A percentile compares a stretch with the other conserved stretches of the same genome.
phyloP scores from a whole-genome alignment of 2,113 vertebrate species.

The Oryzias woworae region DNA sequence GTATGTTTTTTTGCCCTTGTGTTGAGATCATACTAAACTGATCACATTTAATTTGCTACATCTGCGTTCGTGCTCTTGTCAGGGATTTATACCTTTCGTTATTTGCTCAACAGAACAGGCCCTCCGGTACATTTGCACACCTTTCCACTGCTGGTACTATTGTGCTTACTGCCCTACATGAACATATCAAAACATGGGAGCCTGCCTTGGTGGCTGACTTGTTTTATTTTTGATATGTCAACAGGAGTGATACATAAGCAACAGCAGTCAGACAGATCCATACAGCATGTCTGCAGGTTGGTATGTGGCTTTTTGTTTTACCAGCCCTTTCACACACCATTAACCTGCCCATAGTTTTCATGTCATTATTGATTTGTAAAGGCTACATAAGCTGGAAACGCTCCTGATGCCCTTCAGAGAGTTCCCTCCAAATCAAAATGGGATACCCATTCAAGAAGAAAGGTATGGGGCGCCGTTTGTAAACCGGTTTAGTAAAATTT shows the following conservation, averaged over 20 bases:
- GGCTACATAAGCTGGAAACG: slow-evolving; percentile 54
- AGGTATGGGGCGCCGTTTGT: no score
- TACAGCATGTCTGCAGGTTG: slow-evolving; percentile 57
- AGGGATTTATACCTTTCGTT: neutral
- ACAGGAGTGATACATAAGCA: slow-evolving; percentile 35
- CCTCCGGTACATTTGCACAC: slow-evolving; percentile 24
- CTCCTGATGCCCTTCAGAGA: slow-evolving; percentile 62
- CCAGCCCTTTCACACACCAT: slow-evolving; percentile 68
- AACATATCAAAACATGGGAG: slow-evolving; percentile 49
- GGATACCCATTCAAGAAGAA: slow-evolving; percentile 34
- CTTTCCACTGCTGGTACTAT: slow-evolving; percentile 29
- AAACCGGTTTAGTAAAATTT: no score
- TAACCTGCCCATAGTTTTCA: slow-evolving; percentile 61
- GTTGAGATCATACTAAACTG: no score
- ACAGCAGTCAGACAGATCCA: slow-evolving; percentile 59
- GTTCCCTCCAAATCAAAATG: slow-evolving; percentile 59
- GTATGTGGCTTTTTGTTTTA: slow-evolving; percentile 62
- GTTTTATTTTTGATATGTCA: slow-evolving; percentile 57
- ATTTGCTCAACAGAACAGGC: slow-evolving; percentile 17
- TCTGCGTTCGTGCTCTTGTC: neutral
- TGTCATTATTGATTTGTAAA: slow-evolving; percentile 70
- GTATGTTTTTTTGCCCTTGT: neutral
- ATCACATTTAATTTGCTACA: neutral
- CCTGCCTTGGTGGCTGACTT: slow-evolving; percentile 60
- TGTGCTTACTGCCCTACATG: slow-evolving; percentile 59